Evolutionary conservation across 2,113 vertebrate genomes (phyloP), one percentile per base, ranked within the genome.

Genomic region (Antidorcas marsupialis): DNA sequence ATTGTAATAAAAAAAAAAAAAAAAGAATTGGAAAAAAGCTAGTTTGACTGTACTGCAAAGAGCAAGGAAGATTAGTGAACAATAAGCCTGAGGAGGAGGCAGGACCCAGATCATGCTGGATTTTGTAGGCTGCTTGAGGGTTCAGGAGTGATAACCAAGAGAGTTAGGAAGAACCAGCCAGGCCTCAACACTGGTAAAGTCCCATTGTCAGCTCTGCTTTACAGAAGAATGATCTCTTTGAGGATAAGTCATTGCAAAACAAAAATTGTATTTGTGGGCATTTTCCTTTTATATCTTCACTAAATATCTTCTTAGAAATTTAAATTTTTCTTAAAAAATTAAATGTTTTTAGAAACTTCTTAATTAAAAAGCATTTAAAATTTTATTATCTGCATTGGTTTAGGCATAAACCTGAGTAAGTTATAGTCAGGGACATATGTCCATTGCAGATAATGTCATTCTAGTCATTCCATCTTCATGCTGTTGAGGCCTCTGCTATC

Each of bases 271-370:
- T 62, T 89, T 95, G 17, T 91, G 33, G 45, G 33, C 28, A 81
- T 7, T 71, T 23, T 95, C 12, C 11, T 39, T 86, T 92, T 84
- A 84, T 91, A 30, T 89, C 87, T 79, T 74, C 21, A 62, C 33
- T 81, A 91, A 87, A 39, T 96, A 67, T 57, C 79, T 95, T 4
- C 74, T 91, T 82, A 96, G 60, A 94, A 93, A 95, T 81, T 67
- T 62, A 86, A 85, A 60, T 60, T 84, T 91, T 95, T 16, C 86
- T 88, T 78, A 82, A 50, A 92, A 96, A 95, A 90, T 81, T 60
- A 96, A 93, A 47, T 92, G 53, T 88, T 86, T 86, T 12, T 33
- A 39, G 64, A 78, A 62, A 84, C 67, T 59, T 81, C 50, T 59
- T 64, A 60, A 59, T 25, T 87, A 30, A 62, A 57, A 81, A 62